Conservation (phyloP, 92 coral and sea anemone genomes). For the Porites divaricata region DNA sequence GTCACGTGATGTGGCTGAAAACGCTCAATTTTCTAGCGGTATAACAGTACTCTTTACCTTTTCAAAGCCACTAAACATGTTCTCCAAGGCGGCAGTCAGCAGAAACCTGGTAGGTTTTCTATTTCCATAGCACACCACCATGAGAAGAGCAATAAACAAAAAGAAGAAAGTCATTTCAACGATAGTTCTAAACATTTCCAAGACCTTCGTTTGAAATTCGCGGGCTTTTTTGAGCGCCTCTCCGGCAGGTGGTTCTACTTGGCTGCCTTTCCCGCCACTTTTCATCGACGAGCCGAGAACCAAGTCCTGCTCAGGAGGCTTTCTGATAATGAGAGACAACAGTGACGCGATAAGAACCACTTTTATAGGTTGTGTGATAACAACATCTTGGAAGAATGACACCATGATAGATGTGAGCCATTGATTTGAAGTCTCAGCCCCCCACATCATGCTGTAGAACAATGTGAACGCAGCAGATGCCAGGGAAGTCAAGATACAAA, state of each 20-base stretch:
- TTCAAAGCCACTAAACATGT: conserved; percentile 58
- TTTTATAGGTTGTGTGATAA: conserved; percentile 85
- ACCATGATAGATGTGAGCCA: conserved; percentile 92
- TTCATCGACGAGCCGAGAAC: conserved; percentile 75
- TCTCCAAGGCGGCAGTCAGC: conserved; percentile 64
- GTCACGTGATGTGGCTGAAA: too few relatives aligned
- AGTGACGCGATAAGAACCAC: conserved; percentile 82
- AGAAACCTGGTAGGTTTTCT: conserved; percentile 66
- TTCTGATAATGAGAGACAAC: conserved; percentile 75
- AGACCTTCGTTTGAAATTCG: conserved; percentile 64
- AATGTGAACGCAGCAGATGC: conserved; percentile 83
- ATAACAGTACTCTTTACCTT: conserved; percentile 36
- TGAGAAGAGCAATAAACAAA: conserved; percentile 63
- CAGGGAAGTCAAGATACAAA: conserved; percentile 76
- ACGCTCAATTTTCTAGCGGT: too few relatives aligned
- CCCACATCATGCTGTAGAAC: conserved; percentile 96
- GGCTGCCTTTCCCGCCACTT: conserved; percentile 36
- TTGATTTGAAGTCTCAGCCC: conserved; percentile 79
- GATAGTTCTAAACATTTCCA: conserved; percentile 76
- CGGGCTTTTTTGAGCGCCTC: conserved; percentile 73
- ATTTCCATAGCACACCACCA: conserved; percentile 86
- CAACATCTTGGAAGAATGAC: conserved; percentile 89
- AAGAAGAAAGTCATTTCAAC: conserved; percentile 75
- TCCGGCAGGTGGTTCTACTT: conserved; percentile 57
- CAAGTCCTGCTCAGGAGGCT: conserved; percentile 73